Evolutionary conservation across 2,888 invertebrate species (phyloP), one percentile per base, ranked within the genome.

Genomic region (Mesoligia furuncula): DNA sequence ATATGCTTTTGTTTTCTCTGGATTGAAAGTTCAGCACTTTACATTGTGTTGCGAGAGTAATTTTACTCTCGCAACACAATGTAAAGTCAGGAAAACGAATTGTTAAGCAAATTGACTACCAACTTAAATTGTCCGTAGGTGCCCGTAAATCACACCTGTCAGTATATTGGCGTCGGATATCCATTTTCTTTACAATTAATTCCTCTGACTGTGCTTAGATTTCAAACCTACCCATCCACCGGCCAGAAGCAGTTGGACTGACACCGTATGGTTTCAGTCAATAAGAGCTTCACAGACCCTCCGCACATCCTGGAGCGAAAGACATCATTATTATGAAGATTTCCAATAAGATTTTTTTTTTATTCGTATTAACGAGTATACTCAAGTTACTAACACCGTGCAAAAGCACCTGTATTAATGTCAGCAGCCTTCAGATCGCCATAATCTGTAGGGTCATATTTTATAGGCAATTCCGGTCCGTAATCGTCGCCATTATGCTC

Each of bases 401-500:
- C 8, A 11, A 24, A 61, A 54, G 17, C 9, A 11, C 39, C 7
- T 57, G 24, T 57, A n/a, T n/a, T 45, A 39, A 39, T 42, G 73
- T 6, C 48, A 27, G 1, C 15, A 68, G 20, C 31, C 39, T 64
- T 69, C 15, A 65, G 45, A 31, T 27, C 24, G 24, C 36, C 69
- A n/a, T 51, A 62, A 54, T 59, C 62, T 67, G 51, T 36, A 66
- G 85, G 65, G 65, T 88, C 83, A 82, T 80, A 88, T 88, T 89
- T 88, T 83, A 88, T 88, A 65, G 85, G 77, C 80, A 76, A 89
- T 89, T 86, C 69, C 57, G 77, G 78, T 81, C 75, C 70, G 86
- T 89, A 86, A 88, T 74, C 77, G 73, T 75, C 61, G 75, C 73
- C 69, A 86, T 88, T 75, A 89, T 61, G 77, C 77, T 88, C 85